Base-by-base conservation (phyloP, 2,113 vertebrate genomes). In the Festucalex cinctus region DNA sequence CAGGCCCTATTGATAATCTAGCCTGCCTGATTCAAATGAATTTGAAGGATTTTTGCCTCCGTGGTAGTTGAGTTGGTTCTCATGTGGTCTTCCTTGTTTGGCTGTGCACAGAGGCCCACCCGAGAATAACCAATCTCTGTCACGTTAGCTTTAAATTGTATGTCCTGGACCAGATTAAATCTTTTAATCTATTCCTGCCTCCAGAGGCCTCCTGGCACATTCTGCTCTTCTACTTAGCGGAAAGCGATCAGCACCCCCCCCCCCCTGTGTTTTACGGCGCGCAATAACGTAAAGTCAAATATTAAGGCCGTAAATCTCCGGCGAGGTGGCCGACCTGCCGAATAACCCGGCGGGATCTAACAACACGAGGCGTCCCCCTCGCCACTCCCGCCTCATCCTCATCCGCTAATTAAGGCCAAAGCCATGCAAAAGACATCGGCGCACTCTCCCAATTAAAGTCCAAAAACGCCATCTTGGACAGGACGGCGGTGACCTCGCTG, bases 381-480 rank as follows among this genome's bases (percentile, higher is more conserved):
- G 22, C 68, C 63, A 9, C 63, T 28, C 60, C 67, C 41, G 61
- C 19, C 57, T 74, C 57, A 66, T 67, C 61, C 68, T 69, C 46
- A 44, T 48, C 48, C 72, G 70, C 75, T 83, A 81, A 85, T 86
- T 85, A 85, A 73, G 64, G 41, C 51, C 53, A 77, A 17, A 46
- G 57, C 71, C 49, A 68, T 72, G 73, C 70, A 66, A 64, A 57
- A 78, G 68, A 59, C 66, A 68, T 60, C 57, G 63, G 65, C 61
- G 68, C 16, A 66, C 56, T 60, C 67, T 63, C 43, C 81, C 79
- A 85, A 86, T 85, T 89, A 83, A 83, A 81, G 79, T 79, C 41
- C 41, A 65, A 76, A 79, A 79, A 78, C 32, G 71, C 63, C 77
- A 75, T 74, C 69, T 73, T 0, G 1, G 77, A 75, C 56, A 19